Evolutionary conservation across 2,797 vertebrate genomes (phyloP).

Genomic region (Fringilla coelebs): DNA sequence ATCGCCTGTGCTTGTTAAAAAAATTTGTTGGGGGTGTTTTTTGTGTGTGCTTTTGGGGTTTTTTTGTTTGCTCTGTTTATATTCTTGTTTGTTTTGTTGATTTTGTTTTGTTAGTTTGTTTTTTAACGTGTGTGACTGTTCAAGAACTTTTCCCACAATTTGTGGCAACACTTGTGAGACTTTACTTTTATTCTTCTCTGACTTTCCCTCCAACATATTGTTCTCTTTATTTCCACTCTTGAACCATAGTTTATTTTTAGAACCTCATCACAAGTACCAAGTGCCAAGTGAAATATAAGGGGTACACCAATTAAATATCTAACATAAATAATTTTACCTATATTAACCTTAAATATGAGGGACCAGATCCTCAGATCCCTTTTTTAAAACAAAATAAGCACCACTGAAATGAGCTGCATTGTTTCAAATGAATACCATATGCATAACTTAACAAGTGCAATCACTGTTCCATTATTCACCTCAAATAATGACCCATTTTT

Average conservation of each 20-base stretch:
- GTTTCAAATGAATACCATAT: background rate
- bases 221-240: background rate
- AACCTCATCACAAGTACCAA: background rate
- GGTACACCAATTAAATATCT: background rate
- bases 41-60: rapidly evolving
- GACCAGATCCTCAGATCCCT: background rate
- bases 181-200: background rate
- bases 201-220: background rate
- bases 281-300: background rate
- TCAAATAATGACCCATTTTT: background rate
- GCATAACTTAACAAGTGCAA: background rate
- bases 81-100: background rate
- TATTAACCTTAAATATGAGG: background rate
- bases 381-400: background rate
- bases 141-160: background rate
- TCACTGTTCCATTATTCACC: background rate
- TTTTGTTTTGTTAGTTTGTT: background rate
- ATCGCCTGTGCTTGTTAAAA: background rate
- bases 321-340: background rate
- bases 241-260: background rate
- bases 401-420: background rate
- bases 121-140: background rate
- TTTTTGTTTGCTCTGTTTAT: background rate
- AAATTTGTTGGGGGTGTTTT: rapidly evolving
- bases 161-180: background rate